A percentile compares a stretch with the other conserved stretches of the same genome.
Evolutionary conservation across 2,113 vertebrate genomes (phyloP).

Genomic region (Cyphotilapia sp.): DNA sequence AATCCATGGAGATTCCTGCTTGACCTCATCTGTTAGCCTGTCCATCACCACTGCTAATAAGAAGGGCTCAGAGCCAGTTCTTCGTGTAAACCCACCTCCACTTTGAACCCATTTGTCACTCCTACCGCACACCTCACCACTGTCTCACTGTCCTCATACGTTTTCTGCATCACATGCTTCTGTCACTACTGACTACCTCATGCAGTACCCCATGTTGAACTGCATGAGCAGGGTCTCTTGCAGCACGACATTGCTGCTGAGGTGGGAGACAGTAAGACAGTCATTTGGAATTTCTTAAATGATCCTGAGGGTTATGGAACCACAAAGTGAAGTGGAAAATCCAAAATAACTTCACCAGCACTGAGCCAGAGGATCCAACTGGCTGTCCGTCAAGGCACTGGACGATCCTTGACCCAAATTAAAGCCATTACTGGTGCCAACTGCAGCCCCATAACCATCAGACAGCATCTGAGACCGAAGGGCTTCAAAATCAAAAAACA

Average conservation of each 20-base stretch:
- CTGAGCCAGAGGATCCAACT: neutral
- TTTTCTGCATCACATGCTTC: neutral
- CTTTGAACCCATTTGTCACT: neutral
- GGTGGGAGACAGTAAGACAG: neutral
- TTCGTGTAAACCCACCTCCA: neutral
- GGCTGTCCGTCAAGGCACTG: neutral
- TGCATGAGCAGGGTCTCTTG: neutral
- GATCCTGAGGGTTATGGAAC: neutral
- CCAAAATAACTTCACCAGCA: neutral
- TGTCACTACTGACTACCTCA: neutral
- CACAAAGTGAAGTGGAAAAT: neutral
- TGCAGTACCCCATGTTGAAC: neutral
- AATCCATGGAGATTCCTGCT: neutral
- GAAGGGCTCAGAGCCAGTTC: neutral
- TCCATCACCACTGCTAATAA: neutral
- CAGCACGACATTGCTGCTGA: neutral
- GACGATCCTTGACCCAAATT: neutral
- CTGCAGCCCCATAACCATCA: neutral
- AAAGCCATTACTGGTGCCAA: neutral
- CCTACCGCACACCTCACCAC: neutral
- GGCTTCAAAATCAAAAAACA: neutral
- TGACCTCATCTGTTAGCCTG: neutral
- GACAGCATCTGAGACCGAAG: neutral
- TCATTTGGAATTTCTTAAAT: neutral
- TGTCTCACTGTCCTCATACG: neutral